Evolutionary conservation across 2,113 vertebrate species (phyloP), one percentile per base, ranked within the genome.

Genomic region (Polyodon spathula): DNA sequence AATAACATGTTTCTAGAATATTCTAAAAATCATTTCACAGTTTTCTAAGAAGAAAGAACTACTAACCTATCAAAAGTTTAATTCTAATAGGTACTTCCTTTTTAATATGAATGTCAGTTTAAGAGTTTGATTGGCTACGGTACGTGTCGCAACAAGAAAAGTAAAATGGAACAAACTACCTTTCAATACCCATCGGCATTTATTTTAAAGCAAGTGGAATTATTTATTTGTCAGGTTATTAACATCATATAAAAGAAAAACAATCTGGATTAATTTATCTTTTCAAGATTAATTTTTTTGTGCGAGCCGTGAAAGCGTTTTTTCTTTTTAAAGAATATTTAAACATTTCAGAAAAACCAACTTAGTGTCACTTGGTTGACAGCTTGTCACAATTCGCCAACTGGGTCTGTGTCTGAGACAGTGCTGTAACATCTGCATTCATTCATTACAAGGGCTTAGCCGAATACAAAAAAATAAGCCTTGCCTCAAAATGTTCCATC

Each of bases 341-440:
- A 44, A 10, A 44, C 12, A 44, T 44, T 44, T 44, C 43, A 44
- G 8, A 4, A 80, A 85, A 84, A 78, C 80, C 82, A 86, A 79
- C 79, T 60, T 81, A 81, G 88, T 87, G 82, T 87, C 88, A 88
- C 80, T 81, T 76, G 83, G 84, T 80, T 86, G 86, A 89, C 84
- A 90, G 86, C 85, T 76, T 84, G 87, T 89, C 88, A 90, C 84
- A 82, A 88, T 88, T 89, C 86, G 86, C 85, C 83, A 84, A 80
- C 81, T 83, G 82, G 63, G 53, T 53, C 62, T 87, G 82, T 86
- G 85, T 87, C 87, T 87, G 81, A 82, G 88, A 86, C 86, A 82
- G 85, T 81, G 70, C 51, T 88, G 88, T 90, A 92, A 93, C 93
- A 93, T 93, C 92, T 93, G 93, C 90, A 92, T 93, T 95, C 92